phyloP scores from a whole-genome alignment of 2,888 invertebrate genomes.

The Sminthurides aquaticus region DNA sequence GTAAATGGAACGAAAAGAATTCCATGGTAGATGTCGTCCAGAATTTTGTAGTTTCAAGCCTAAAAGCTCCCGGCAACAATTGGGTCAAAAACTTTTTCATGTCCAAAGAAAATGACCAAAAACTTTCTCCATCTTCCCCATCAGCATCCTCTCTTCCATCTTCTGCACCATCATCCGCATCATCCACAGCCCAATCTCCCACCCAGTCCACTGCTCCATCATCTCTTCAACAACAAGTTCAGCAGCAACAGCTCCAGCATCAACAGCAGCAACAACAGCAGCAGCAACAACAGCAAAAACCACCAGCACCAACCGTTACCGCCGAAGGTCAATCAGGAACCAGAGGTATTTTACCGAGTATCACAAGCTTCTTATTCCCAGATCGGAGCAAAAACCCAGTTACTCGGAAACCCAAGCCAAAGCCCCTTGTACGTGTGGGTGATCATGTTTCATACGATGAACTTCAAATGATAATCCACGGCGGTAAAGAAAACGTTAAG shows the following conservation, averaged over 20 bases:
- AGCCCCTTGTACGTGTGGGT: constrained; percentile 34
- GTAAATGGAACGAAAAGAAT: constrained; percentile 10
- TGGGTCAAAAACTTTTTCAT: constrained; percentile 13
- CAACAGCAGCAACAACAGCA: constrained; percentile 15
- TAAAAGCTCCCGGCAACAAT: constrained; percentile 14
- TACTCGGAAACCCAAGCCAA: constrained; percentile 1
- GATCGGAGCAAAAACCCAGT: too few species aligned
- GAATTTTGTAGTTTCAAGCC: constrained; percentile 6
- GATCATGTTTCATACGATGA: constrained; percentile 37
- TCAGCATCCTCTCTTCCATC: not conserved
- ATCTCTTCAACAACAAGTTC: constrained; percentile 6
- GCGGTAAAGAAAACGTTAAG: not conserved
- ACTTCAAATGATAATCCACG: constrained; percentile 23
- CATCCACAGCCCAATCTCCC: not conserved
- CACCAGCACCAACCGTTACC: constrained; percentile 6
- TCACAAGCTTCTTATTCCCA: not conserved
- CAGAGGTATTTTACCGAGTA: constrained; percentile 1
- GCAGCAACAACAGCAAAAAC: constrained; percentile 3
- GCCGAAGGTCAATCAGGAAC: constrained; percentile 9
- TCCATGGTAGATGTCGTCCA: constrained; percentile 13
- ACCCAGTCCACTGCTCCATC: not conserved
- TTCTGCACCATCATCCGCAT: not conserved
- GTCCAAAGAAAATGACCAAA: not conserved
- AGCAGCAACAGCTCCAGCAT: too few species aligned
- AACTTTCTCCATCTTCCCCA: not conserved